phyloP scores from a whole-genome alignment of 2,113 vertebrate species.

The Elephas maximus region DNA sequence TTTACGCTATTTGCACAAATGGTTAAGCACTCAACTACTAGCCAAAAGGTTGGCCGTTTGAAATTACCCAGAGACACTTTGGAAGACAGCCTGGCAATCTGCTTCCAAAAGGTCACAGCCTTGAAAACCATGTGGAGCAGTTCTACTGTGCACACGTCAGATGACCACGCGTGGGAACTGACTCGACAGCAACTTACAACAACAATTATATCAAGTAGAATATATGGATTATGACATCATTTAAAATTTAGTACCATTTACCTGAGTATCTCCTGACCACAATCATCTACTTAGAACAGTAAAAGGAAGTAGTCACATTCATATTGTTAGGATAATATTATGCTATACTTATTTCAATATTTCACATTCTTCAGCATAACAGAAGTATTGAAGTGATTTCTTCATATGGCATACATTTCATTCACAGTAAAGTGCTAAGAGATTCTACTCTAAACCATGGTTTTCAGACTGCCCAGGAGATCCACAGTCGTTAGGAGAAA shows the following conservation, averaged over 20 bases:
- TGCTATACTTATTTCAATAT: not conserved
- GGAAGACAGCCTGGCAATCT: no score
- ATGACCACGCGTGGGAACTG: no score
- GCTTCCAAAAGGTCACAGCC: no score
- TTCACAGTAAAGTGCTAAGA: not conserved
- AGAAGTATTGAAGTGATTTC: not conserved
- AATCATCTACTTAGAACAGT: not conserved
- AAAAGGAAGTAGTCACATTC: not conserved
- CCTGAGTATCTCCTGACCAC: not conserved
- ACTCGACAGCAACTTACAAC: not conserved
- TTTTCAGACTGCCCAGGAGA: not conserved
- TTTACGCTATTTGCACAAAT: not conserved
- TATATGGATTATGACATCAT: not conserved
- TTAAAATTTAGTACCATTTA: slow-evolving; percentile 30
- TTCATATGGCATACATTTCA: not conserved
- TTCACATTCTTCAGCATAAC: not conserved
- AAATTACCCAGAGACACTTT: no score
- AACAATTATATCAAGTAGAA: not conserved
- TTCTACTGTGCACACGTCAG: no score
- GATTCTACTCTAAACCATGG: not conserved
- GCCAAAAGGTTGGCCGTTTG: no score
- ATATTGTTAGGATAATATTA: slow-evolving; percentile 2
- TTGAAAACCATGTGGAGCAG: no score
- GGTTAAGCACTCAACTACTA: no score
- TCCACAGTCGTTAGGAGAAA: not conserved